These are phyloP conservation scores for Synanthedon myopaeformis DNA, from an alignment of 2,888 invertebrate species.

Conservation along the genomic window DNA sequence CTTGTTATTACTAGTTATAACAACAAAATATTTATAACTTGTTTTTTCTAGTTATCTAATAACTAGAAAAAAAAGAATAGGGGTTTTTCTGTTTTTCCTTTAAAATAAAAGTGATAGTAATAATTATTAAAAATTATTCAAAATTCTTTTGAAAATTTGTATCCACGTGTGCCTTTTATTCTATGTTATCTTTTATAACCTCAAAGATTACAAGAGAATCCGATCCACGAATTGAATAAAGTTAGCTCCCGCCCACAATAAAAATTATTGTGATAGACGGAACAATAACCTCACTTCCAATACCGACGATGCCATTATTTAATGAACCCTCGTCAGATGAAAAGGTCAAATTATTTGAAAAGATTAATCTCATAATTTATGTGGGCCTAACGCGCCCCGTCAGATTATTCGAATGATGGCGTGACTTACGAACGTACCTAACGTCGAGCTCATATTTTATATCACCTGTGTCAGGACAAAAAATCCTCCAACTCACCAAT, in stretches of 20 bases:
- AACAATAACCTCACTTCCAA: conserved; percentile 63
- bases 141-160: too few relatives aligned
- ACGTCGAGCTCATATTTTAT: conserved; percentile 23
- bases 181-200: too few relatives aligned
- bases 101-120: too few relatives aligned
- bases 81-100: too few relatives aligned
- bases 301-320: conserved; percentile 59
- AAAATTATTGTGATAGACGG: conserved; percentile 59
- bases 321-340: conserved; percentile 69
- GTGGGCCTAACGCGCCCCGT: conserved; percentile 52
- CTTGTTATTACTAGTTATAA: too few relatives aligned
- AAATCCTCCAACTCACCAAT: too few relatives aligned
- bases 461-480: conserved; percentile 9
- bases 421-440: conserved; percentile 21
- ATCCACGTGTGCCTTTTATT: too few relatives aligned
- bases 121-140: too few relatives aligned
- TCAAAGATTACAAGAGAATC: conserved; percentile 4
- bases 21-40: too few relatives aligned
- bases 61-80: too few relatives aligned
- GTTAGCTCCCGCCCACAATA: conserved; percentile 43
- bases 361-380: conserved; percentile 69
- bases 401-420: conserved; percentile 53
- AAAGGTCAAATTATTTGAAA: conserved; percentile 71
- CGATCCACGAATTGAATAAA: conserved; percentile 5
- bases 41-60: too few relatives aligned